Percentiles rank a stretch among this genome's conserved stretches.
phyloP scores from a whole-genome alignment of 2,113 vertebrate genomes.

The Eolophus roseicapilla region DNA sequence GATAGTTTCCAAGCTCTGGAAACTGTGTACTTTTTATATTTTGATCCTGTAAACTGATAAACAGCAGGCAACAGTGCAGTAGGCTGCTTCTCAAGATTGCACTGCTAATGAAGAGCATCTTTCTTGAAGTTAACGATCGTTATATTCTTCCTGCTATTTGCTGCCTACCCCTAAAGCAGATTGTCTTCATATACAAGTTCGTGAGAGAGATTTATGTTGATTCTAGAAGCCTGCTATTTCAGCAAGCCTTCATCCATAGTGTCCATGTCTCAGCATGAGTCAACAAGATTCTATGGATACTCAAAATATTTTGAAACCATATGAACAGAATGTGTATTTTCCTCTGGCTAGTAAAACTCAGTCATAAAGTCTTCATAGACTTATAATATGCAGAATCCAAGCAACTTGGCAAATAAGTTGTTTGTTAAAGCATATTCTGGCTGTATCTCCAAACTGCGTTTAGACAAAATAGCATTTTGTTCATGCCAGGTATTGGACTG shows the following conservation, averaged over 20 bases:
- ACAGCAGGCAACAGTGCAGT: not conserved
- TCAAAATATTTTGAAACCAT: conserved; percentile 70
- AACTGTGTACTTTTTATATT: not conserved
- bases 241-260: not conserved
- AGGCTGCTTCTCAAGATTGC: not conserved
- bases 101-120: not conserved
- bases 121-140: not conserved
- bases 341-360: conserved; percentile 41
- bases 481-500: conserved; percentile 1
- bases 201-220: not conserved
- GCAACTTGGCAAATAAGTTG: conserved; percentile 28
- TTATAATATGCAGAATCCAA: conserved; percentile 4
- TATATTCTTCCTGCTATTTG: not conserved
- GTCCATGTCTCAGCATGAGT: not conserved
- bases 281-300: conserved; percentile 63
- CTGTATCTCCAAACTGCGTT: not conserved
- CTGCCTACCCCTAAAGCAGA: not conserved
- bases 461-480: conserved; percentile 6
- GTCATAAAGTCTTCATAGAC: conserved; percentile 30
- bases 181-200: not conserved
- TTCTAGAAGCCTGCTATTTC: not conserved
- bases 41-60: not conserved
- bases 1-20: not conserved
- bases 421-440: conserved; percentile 41
- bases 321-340: conserved; percentile 58